Evolutionary conservation across 2,113 vertebrate genomes (phyloP).

Genomic region (Ibidorhyncha struthersii): DNA sequence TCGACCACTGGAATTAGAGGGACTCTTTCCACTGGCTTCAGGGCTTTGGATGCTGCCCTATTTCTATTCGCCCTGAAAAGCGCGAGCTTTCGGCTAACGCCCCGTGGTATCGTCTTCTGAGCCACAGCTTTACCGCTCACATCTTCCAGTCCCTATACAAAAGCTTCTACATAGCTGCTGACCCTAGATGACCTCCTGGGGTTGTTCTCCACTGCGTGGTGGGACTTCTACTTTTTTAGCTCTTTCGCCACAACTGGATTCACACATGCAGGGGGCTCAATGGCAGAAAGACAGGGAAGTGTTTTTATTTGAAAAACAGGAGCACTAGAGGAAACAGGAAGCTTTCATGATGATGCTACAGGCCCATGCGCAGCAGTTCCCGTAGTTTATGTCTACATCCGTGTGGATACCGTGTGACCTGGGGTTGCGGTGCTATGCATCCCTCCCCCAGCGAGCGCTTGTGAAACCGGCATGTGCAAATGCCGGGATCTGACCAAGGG

Average conservation of each 20-base stretch:
- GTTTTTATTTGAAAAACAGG: background rate
- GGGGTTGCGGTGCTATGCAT: background rate
- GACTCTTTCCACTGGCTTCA: conserved; percentile 37
- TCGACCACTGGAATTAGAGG: conserved; percentile 33
- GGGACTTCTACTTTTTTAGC: background rate
- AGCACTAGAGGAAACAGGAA: background rate
- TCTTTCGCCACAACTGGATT: background rate
- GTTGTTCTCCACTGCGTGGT: background rate
- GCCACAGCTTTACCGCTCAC: background rate
- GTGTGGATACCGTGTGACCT: background rate
- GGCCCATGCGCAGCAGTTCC: background rate
- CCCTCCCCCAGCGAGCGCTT: background rate
- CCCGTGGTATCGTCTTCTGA: background rate
- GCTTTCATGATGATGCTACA: background rate
- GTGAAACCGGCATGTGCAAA: rapidly evolving
- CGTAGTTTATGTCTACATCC: background rate
- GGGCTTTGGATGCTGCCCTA: background rate
- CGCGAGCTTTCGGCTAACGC: background rate
- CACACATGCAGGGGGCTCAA: background rate
- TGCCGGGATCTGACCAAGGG: rapidly evolving
- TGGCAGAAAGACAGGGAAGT: background rate
- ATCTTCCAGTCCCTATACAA: background rate
- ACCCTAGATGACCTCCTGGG: background rate
- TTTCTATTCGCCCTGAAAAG: background rate
- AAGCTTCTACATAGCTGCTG: background rate